Percentiles rank a stretch among this genome's conserved stretches.
These are phyloP conservation scores for Erebia epiphron DNA, from an alignment of 2,888 invertebrate genomes.

Conservation along the genomic window DNA sequence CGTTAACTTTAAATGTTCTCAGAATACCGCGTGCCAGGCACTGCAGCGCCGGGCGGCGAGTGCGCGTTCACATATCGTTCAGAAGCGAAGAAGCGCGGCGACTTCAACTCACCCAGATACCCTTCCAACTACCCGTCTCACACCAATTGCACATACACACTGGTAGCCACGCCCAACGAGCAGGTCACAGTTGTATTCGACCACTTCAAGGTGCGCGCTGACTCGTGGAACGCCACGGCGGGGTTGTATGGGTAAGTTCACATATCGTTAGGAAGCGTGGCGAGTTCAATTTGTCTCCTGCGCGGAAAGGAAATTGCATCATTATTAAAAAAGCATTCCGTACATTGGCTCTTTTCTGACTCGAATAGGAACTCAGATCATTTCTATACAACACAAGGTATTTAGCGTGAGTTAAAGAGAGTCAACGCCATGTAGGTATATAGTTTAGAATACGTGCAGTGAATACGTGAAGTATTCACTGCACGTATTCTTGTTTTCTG, in stretches of 20 bases:
- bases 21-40: constrained; percentile 97
- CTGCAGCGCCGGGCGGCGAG: constrained; percentile 94
- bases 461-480: too few species aligned
- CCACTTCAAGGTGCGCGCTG: constrained; percentile 94
- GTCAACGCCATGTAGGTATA: too few species aligned
- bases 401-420: too few species aligned
- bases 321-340: too few species aligned
- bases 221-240: constrained; percentile 89
- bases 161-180: constrained; percentile 92
- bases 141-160: constrained; percentile 96
- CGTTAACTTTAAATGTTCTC: constrained; percentile 46
- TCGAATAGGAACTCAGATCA: too few species aligned
- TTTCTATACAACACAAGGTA: too few species aligned
- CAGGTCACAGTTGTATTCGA: constrained; percentile 96
- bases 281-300: too few species aligned
- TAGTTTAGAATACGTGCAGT: too few species aligned
- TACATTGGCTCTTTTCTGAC: too few species aligned
- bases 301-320: too few species aligned
- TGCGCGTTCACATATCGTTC: constrained; percentile 96
- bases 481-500: not conserved
- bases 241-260: constrained; percentile 69
- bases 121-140: constrained; percentile 98
- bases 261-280: too few species aligned
- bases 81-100: constrained; percentile 92
- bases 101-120: constrained; percentile 97